Evolutionary conservation across 64 coral and sea anemone species (phyloP).

Genomic region (Pocillopora verrucosa): DNA sequence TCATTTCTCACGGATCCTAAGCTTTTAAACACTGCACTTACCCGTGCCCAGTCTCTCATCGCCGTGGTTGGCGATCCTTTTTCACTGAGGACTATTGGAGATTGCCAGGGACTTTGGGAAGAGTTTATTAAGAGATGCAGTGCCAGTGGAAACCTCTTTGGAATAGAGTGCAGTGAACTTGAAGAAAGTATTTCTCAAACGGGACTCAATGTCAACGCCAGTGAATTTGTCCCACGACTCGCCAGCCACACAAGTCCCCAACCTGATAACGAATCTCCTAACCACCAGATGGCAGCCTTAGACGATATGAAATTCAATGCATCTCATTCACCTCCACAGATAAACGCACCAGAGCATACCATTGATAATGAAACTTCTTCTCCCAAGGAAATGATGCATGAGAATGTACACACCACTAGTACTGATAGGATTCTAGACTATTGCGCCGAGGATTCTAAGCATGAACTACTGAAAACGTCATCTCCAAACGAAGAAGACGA

Average conservation of each 20-base stretch:
- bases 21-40: conserved; percentile 81
- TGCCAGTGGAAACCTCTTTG: conserved; percentile 20
- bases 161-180: conserved; percentile 31
- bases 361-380: too few relatives aligned
- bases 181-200: conserved; percentile 10
- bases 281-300: background rate
- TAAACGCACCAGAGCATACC: too few relatives aligned
- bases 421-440: background rate
- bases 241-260: background rate
- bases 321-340: too few relatives aligned
- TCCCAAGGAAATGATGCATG: too few relatives aligned
- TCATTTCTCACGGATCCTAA: conserved; percentile 63
- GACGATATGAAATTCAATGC: too few relatives aligned
- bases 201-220: conserved; percentile 41
- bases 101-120: conserved; percentile 67
- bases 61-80: conserved; percentile 76
- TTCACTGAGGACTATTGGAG: conserved; percentile 61
- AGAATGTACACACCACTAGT: too few relatives aligned
- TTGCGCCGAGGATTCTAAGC: background rate
- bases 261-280: background rate
- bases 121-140: conserved; percentile 67
- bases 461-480: background rate
- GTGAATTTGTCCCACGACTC: conserved; percentile 34
- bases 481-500: background rate
- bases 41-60: conserved; percentile 70